A percentile compares a stretch with the other conserved stretches of the same genome.
Conservation (phyloP, 2,113 vertebrate genomes). For the Lonchura striata region DNA sequence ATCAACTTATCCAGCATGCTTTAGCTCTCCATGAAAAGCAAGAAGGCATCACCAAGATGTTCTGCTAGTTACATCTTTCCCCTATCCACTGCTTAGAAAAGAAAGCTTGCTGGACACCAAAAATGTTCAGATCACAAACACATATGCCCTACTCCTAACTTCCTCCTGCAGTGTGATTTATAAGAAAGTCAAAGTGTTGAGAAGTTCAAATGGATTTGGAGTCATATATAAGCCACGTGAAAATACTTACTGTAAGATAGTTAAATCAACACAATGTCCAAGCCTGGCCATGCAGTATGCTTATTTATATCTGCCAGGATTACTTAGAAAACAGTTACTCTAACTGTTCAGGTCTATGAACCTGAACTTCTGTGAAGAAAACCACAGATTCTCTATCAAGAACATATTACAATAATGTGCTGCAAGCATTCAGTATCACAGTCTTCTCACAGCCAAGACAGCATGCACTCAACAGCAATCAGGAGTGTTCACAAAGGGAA, state of each 20-base stretch:
- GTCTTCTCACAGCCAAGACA: not conserved
- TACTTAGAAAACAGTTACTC: not conserved
- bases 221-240: not conserved
- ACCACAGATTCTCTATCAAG: not conserved
- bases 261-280: not conserved
- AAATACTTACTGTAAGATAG: not conserved
- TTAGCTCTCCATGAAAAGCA: not conserved
- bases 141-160: not conserved
- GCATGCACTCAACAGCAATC: not conserved
- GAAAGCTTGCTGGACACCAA: not conserved
- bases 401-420: not conserved
- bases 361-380: not conserved
- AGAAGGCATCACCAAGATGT: not conserved
- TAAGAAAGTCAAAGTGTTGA: not conserved
- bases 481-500: not conserved
- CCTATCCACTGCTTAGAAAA: not conserved
- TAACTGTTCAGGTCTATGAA: too few species aligned
- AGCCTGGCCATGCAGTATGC: accelerated
- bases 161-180: not conserved
- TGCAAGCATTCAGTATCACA: not conserved
- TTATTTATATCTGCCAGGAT: not conserved
- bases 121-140: not conserved
- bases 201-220: not conserved
- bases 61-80: not conserved
- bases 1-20: not conserved